These are phyloP conservation scores for Arrhopalites spinosus DNA, from an alignment of 2,888 invertebrate species.

Conservation along the genomic window DNA sequence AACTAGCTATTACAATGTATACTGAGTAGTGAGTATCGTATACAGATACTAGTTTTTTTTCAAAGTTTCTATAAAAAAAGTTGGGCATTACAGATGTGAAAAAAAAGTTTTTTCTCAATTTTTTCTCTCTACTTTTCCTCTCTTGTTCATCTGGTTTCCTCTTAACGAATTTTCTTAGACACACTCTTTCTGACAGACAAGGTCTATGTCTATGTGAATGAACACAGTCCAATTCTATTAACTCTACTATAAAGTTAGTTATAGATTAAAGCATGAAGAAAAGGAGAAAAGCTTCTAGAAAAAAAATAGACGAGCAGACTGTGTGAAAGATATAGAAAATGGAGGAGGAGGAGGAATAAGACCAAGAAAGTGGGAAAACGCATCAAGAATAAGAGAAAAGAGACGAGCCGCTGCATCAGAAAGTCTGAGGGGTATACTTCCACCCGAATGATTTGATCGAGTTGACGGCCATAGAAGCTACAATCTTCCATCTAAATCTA, in stretches of 20 bases:
- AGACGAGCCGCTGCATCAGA: conserved; percentile 39
- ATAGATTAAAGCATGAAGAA: conserved; percentile 13
- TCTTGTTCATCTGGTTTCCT: conserved; percentile 19
- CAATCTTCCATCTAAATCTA: conserved; percentile 53
- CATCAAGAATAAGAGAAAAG: conserved; percentile 42
- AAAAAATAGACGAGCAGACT: background rate
- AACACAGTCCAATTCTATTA: conserved; percentile 30
- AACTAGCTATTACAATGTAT: no score
- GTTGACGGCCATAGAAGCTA: conserved; percentile 53
- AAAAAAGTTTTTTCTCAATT: background rate
- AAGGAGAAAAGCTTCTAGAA: background rate
- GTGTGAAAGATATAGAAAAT: background rate
- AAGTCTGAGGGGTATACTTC: conserved; percentile 48
- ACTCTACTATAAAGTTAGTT: conserved; percentile 25
- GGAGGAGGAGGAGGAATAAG: background rate
- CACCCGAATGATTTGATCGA: conserved; percentile 54
- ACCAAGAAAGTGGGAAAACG: conserved; percentile 37
- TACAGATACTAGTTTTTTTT: conserved; percentile 12
- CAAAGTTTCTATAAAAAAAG: no score
- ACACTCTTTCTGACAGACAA: conserved; percentile 12
- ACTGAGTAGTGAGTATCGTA: background rate
- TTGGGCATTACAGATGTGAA: no score
- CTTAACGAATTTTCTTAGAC: background rate
- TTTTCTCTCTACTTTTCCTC: background rate
- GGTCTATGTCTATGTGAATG: conserved; percentile 5